Conservation (phyloP, 2,888 invertebrate species). For the Apamea monoglypha region DNA sequence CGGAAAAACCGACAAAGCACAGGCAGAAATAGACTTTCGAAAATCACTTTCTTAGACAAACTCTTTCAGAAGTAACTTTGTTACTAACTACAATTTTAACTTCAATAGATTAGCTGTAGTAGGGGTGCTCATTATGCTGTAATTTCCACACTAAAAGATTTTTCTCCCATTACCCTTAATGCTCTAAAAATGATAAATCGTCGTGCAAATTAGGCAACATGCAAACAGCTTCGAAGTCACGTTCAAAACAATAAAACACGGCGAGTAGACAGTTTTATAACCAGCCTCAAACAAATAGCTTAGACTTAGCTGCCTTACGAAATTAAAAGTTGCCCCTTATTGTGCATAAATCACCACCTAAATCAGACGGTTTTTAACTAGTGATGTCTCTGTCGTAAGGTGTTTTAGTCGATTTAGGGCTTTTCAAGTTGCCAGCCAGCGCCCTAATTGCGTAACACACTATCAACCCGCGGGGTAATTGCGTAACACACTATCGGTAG, state of each 20-base stretch:
- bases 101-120: not conserved
- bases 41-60: not conserved
- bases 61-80: not conserved
- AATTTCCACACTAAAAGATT: not conserved
- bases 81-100: not conserved
- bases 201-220: conserved; percentile 52
- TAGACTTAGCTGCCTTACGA: conserved; percentile 75
- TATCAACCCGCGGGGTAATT: not conserved
- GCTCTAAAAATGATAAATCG: conserved; percentile 44
- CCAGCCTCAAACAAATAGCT: conserved; percentile 78
- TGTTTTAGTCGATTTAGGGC: conserved; percentile 14
- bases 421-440: too few relatives aligned
- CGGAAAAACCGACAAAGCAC: too few relatives aligned
- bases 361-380: conserved; percentile 73
- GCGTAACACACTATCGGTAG: too few relatives aligned
- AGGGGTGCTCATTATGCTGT: not conserved
- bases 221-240: conserved; percentile 61
- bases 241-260: conserved; percentile 67
- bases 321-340: conserved; percentile 86
- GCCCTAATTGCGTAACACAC: not conserved
- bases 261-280: conserved; percentile 80
- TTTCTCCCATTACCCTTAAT: conserved; percentile 21
- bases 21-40: too few relatives aligned
- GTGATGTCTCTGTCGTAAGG: conserved; percentile 40
- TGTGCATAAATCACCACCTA: conserved; percentile 83